Evolutionary conservation across 2,797 vertebrate species (phyloP).

Genomic region (Enteromius fasciolatus): DNA sequence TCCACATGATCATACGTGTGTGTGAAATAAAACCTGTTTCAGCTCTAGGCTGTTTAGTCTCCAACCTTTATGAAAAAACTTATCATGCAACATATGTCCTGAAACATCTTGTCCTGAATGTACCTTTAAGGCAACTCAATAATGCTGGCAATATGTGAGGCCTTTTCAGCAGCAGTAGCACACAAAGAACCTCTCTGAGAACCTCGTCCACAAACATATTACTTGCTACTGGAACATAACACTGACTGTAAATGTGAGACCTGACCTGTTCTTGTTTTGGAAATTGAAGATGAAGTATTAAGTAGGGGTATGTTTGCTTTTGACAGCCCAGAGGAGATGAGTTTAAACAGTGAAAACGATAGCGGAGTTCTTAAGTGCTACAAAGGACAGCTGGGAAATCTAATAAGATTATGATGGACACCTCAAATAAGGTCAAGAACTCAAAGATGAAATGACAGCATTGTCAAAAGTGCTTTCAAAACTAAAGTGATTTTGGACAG

Average conservation of each 20-base stretch:
- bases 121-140: conserved; percentile 35
- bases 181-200: conserved; percentile 34
- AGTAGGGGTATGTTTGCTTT: conserved; percentile 14
- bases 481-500: neutral
- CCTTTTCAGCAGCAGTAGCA: neutral
- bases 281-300: conserved; percentile 15
- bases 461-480: conserved; percentile 11
- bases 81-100: conserved; percentile 57
- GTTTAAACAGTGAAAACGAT: neutral
- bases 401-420: conserved; percentile 1
- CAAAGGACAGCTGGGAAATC: conserved; percentile 5
- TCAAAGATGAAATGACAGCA: conserved; percentile 1
- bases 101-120: conserved; percentile 55
- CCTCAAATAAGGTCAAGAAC: neutral
- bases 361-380: neutral
- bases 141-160: conserved; percentile 39
- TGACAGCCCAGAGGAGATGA: neutral
- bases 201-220: neutral
- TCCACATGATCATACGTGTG: conserved; percentile 46
- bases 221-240: neutral
- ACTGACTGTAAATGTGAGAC: neutral
- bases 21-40: conserved; percentile 29
- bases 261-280: neutral
- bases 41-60: conserved; percentile 44
- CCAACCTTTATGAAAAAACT: conserved; percentile 30